Evolutionary conservation across 2,113 vertebrate genomes (phyloP).

Genomic region (Chelonoidis abingdonii): DNA sequence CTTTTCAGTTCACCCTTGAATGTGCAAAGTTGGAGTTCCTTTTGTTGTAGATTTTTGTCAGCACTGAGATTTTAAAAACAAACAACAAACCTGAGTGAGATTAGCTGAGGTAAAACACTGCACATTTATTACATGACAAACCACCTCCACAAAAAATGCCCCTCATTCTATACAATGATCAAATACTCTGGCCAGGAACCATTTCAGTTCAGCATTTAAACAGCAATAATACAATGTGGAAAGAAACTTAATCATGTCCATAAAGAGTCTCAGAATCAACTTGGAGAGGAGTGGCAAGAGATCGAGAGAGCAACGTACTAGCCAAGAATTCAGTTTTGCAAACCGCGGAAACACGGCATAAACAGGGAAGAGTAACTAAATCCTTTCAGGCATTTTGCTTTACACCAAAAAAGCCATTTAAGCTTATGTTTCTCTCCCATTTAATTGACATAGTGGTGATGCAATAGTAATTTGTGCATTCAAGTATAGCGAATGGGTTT

Average conservation of each 20-base stretch:
- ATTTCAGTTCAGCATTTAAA: neutral
- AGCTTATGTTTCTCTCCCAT: neutral
- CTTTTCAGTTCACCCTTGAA: neutral
- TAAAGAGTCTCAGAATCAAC: neutral
- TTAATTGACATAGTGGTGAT: neutral
- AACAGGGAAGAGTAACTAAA: neutral
- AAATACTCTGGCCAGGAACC: neutral
- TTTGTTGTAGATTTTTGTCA: neutral
- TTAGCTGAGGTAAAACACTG: neutral
- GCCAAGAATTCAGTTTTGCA: neutral
- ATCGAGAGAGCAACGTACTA: neutral
- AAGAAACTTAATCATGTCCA: neutral
- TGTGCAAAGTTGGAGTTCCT: neutral
- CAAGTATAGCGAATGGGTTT: neutral
- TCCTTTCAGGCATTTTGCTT: neutral
- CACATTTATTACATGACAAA: neutral
- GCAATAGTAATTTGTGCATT: neutral
- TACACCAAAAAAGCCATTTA: neutral
- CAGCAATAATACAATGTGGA: neutral
- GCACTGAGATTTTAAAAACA: neutral
- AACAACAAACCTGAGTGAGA: neutral
- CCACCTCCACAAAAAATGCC: neutral
- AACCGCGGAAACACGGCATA: neutral
- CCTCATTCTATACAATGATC: neutral
- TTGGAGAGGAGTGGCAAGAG: neutral